These are phyloP conservation scores for Alaudala cheleensis DNA, from an alignment of 2,113 vertebrate species.

Conservation along the genomic window DNA sequence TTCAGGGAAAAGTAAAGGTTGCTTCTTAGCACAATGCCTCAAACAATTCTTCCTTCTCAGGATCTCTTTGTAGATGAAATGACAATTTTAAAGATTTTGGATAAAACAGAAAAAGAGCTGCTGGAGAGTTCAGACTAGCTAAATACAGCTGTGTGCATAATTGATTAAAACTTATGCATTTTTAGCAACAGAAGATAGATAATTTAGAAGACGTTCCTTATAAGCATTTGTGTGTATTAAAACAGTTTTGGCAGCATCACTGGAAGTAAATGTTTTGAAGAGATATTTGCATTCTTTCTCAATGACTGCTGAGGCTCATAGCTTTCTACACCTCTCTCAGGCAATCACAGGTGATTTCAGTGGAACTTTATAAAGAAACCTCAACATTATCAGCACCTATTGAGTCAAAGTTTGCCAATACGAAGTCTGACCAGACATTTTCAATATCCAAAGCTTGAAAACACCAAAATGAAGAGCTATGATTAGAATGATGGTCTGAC, in stretches of 20 bases:
- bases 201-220: fast-evolving
- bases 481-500: background rate
- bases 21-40: background rate
- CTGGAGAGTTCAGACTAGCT: background rate
- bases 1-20: background rate
- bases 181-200: background rate
- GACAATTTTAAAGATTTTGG: background rate
- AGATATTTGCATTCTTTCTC: background rate
- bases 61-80: background rate
- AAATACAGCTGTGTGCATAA: background rate
- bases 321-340: background rate
- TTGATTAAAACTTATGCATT: background rate
- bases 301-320: background rate
- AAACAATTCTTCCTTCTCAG: background rate
- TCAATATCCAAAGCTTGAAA: background rate
- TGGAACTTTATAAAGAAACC: background rate
- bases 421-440: background rate
- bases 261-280: background rate
- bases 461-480: background rate
- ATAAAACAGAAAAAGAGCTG: background rate
- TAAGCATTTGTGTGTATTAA: background rate
- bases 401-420: background rate
- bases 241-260: background rate
- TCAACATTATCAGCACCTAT: background rate
- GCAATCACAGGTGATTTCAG: background rate